Evolutionary conservation across 2,888 invertebrate genomes (phyloP).

Genomic region (Dryobota labecula): DNA sequence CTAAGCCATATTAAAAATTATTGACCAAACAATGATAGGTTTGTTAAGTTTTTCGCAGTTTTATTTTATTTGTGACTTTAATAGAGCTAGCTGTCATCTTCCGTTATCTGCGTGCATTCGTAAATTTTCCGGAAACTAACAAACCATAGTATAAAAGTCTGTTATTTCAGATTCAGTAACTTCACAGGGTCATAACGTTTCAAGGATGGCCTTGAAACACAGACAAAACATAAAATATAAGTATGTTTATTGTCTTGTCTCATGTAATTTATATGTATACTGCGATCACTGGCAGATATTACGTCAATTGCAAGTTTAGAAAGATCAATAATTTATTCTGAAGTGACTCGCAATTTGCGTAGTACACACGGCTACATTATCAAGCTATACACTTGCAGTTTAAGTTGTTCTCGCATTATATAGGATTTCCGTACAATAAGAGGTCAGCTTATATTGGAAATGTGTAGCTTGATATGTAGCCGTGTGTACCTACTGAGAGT

Average conservation of each 20-base stretch:
- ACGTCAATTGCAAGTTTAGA: slow-evolving; percentile 5
- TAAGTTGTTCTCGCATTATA: too few species aligned
- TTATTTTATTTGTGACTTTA: slow-evolving; percentile 1
- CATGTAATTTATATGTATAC: slow-evolving; percentile 26
- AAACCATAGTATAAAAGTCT: slow-evolving; percentile 19
- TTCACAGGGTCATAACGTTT: slow-evolving; percentile 37
- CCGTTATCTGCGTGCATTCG: background rate
- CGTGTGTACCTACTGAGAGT: too few species aligned
- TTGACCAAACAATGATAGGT: slow-evolving; percentile 11
- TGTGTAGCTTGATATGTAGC: too few species aligned
- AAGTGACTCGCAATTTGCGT: background rate
- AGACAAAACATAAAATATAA: slow-evolving; percentile 43
- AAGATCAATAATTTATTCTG: background rate
- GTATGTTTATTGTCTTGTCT: slow-evolving; percentile 45
- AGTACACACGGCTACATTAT: too few species aligned
- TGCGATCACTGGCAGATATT: slow-evolving; percentile 2
- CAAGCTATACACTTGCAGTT: too few species aligned
- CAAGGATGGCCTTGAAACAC: slow-evolving; percentile 40
- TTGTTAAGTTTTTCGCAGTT: slow-evolving; percentile 4
- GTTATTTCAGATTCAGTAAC: slow-evolving; percentile 26
- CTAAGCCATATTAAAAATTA: background rate
- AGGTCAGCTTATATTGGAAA: too few species aligned
- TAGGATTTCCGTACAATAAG: too few species aligned
- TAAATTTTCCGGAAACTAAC: slow-evolving; percentile 20
- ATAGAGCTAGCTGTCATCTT: background rate